Evolutionary conservation across 2,113 vertebrate genomes (phyloP).

Genomic region (Montifringilla adamsi): DNA sequence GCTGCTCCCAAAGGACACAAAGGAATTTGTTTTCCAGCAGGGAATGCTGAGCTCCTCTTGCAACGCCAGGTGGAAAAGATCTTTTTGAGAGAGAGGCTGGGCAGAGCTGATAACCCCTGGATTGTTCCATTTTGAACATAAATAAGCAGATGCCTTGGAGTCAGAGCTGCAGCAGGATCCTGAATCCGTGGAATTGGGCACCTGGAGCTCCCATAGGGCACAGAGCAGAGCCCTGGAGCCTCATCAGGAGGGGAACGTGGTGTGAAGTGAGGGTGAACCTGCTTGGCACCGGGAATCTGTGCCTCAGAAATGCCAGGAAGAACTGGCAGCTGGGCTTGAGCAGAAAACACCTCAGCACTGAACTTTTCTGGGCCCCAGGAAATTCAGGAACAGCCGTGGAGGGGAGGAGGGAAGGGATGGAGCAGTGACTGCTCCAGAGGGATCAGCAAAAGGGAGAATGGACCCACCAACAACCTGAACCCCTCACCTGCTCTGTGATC

Average conservation of each 20-base stretch:
- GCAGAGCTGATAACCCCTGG: background rate
- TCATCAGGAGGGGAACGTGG: fast-evolving
- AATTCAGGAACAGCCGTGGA: fast-evolving
- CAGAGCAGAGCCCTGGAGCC: background rate
- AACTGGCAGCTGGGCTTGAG: background rate
- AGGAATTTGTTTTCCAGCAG: background rate
- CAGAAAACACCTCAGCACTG: background rate
- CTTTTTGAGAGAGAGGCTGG: background rate
- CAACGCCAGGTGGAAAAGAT: background rate
- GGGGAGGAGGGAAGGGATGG: background rate
- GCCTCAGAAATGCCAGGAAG: background rate
- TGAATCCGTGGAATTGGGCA: background rate
- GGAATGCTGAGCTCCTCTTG: background rate
- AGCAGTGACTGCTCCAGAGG: background rate
- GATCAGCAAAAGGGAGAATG: background rate
- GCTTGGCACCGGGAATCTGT: background rate
- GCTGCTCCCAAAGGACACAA: background rate
- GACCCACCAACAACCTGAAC: background rate
- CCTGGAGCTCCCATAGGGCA: background rate
- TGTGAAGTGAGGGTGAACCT: background rate
- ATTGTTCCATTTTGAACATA: background rate
- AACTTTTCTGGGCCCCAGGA: background rate
- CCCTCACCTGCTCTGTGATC: background rate
- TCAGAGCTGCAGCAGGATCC: background rate
- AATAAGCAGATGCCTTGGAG: background rate